phyloP scores from a whole-genome alignment of 1,140 invertebrate species.

The Procambarus clarkii region DNA sequence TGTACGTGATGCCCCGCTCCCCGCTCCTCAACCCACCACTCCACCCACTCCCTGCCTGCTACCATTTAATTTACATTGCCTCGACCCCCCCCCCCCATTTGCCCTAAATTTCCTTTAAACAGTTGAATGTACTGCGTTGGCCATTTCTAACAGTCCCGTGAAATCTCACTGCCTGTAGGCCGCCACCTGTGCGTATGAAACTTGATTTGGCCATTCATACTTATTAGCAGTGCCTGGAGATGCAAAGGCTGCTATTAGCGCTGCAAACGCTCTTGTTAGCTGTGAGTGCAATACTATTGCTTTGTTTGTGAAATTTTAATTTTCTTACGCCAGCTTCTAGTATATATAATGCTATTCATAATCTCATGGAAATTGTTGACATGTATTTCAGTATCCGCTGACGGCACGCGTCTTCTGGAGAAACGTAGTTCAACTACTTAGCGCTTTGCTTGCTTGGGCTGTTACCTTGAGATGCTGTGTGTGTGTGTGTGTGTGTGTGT shows the following conservation, averaged over 20 bases:
- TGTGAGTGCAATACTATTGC: no score
- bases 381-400: no score
- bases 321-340: no score
- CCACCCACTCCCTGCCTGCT: neutral
- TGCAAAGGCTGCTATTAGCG: neutral
- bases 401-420: no score
- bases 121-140: neutral
- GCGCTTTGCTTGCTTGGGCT: no score
- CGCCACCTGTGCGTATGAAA: neutral
- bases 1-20: conserved; percentile 34
- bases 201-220: neutral
- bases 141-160: neutral
- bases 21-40: neutral
- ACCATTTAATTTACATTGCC: neutral
- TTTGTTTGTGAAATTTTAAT: no score
- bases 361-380: no score
- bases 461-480: neutral
- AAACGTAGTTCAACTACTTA: no score
- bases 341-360: no score
- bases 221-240: neutral
- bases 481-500: no score
- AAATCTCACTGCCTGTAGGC: neutral
- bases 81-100: neutral
- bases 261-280: neutral
- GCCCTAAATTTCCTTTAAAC: neutral